Conservation (phyloP, 1,140 invertebrate genomes). For the Drosophila lowei region DNA sequence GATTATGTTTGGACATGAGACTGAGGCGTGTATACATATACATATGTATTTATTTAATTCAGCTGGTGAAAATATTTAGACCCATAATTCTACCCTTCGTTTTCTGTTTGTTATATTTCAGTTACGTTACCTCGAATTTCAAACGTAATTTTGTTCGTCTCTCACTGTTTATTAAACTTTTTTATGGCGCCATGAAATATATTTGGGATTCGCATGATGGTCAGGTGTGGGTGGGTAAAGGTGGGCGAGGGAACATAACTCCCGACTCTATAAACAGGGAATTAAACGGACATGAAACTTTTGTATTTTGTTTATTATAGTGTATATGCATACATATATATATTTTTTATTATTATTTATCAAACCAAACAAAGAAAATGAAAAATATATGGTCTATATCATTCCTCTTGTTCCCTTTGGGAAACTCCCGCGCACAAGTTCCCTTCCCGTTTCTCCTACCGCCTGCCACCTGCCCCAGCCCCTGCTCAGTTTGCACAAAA, state of each 20-base stretch:
- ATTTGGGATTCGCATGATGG: neutral
- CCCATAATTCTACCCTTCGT: neutral
- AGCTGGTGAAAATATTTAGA: neutral
- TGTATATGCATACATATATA: slow-evolving; percentile 1
- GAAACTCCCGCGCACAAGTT: slow-evolving; percentile 3
- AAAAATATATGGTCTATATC: slow-evolving; percentile 4
- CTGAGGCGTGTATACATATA: too few species aligned
- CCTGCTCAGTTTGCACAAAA: slow-evolving; percentile 58
- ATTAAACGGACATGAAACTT: slow-evolving; percentile 41
- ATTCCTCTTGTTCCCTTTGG: slow-evolving; percentile 39
- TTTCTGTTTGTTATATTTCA: slow-evolving; percentile 5
- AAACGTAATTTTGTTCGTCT: slow-evolving; percentile 8
- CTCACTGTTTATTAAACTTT: slow-evolving; percentile 24
- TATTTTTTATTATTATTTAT: slow-evolving; percentile 22
- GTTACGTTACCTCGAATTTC: neutral
- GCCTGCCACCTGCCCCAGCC: neutral
- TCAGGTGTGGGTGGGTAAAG: neutral
- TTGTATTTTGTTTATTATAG: slow-evolving; percentile 25
- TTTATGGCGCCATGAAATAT: slow-evolving; percentile 41
- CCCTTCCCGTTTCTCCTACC: neutral
- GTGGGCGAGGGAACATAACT: slow-evolving; percentile 5
- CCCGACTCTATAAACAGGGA: slow-evolving; percentile 30
- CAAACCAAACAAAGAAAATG: slow-evolving; percentile 10
- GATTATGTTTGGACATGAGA: too few species aligned
- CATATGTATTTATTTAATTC: too few species aligned